Evolutionary conservation across 1,140 invertebrate species (phyloP).

Genomic region (Tetragonula clypearis): DNA sequence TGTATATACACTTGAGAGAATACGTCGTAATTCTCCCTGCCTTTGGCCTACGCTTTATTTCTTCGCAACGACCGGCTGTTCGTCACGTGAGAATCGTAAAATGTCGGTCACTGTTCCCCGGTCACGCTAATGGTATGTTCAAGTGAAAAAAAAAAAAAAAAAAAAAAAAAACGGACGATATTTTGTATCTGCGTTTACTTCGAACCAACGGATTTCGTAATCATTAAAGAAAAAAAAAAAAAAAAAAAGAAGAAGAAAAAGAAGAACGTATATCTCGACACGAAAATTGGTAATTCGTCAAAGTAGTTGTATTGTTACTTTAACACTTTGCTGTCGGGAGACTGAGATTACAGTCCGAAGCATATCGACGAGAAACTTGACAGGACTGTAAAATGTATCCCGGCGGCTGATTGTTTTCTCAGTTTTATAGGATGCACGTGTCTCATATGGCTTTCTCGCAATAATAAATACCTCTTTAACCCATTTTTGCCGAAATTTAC

Average conservation of each 20-base stretch:
- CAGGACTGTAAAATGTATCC: too few relatives aligned
- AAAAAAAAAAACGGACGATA: background rate
- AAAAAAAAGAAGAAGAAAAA: too few relatives aligned
- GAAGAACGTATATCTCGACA: background rate
- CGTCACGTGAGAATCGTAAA: constrained; percentile 27
- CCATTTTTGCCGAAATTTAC: too few relatives aligned
- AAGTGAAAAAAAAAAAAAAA: background rate
- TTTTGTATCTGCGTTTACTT: background rate
- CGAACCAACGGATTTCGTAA: background rate
- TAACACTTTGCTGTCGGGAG: too few relatives aligned
- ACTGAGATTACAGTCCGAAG: too few relatives aligned
- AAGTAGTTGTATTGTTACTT: background rate
- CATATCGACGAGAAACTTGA: too few relatives aligned
- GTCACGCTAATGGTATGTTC: background rate
- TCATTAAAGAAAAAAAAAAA: background rate
- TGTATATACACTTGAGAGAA: background rate
- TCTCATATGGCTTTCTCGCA: too few relatives aligned
- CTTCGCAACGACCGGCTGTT: constrained; percentile 34
- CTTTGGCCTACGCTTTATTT: constrained; percentile 46
- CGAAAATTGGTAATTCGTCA: background rate
- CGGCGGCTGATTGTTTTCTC: too few relatives aligned
- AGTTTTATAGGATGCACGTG: too few relatives aligned
- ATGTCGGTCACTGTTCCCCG: background rate
- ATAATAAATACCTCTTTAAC: too few relatives aligned
- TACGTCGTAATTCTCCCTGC: background rate